Evolutionary conservation across 2,888 invertebrate genomes (phyloP).

Genomic region (Stenolophus ochropezus): DNA sequence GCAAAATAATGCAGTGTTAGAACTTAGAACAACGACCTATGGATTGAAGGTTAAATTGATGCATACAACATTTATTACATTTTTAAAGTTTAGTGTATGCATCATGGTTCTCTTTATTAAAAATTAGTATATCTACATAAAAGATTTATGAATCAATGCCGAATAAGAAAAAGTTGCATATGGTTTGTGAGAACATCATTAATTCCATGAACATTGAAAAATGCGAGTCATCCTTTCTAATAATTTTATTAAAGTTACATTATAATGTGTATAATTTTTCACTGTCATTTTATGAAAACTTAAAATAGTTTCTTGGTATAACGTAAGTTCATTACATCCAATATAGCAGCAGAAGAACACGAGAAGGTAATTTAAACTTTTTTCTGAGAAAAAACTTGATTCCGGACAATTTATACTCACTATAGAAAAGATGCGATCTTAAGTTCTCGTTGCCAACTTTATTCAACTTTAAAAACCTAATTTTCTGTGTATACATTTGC

Average conservation of each 20-base stretch:
- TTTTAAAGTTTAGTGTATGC: no score
- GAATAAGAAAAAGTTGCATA: no score
- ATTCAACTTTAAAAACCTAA: slow-evolving; percentile 49
- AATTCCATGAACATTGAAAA: neutral
- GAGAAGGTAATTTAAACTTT: slow-evolving; percentile 28
- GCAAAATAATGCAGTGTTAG: no score
- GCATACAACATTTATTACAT: no score
- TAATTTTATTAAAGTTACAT: neutral
- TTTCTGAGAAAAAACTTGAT: slow-evolving; percentile 1
- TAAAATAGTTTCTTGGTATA: neutral
- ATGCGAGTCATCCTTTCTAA: neutral
- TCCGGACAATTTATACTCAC: neutral
- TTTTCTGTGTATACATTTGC: slow-evolving; percentile 38
- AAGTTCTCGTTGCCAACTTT: slow-evolving; percentile 29
- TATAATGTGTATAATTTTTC: neutral
- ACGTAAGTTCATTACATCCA: neutral
- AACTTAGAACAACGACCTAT: no score
- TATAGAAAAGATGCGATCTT: slow-evolving; percentile 19
- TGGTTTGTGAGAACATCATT: no score
- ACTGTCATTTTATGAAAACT: neutral
- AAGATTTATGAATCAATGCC: no score
- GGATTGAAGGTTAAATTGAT: no score
- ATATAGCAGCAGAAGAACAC: neutral
- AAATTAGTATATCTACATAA: no score
- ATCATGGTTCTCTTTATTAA: no score